A percentile compares a stretch with the other conserved stretches of the same genome.
These are phyloP conservation scores for Aspidiotus destructor DNA, from an alignment of 2,888 invertebrate species.

Conservation along the genomic window DNA sequence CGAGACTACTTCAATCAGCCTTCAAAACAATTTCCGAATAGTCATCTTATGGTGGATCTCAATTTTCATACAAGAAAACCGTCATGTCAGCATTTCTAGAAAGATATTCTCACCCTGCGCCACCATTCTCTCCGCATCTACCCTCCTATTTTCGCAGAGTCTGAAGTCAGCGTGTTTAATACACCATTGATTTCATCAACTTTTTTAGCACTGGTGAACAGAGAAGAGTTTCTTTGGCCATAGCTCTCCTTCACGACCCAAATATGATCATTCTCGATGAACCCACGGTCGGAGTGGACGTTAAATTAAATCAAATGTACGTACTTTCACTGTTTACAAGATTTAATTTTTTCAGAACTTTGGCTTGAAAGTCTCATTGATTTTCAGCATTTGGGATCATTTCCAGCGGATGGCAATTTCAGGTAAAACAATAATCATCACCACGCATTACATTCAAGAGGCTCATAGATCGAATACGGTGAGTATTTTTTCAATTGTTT, in stretches of 20 bases:
- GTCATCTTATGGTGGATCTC: too few relatives aligned
- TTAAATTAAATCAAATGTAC: slow-evolving; percentile 70
- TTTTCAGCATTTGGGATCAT: slow-evolving; percentile 34
- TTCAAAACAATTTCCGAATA: too few relatives aligned
- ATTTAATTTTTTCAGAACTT: not conserved
- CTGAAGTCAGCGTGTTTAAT: too few relatives aligned
- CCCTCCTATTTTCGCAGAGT: too few relatives aligned
- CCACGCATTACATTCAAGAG: slow-evolving; percentile 35
- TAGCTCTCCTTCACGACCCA: slow-evolving; percentile 78
- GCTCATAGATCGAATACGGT: slow-evolving; percentile 38
- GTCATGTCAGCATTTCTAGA: too few relatives aligned
- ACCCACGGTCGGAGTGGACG: slow-evolving; percentile 90
- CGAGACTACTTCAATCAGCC: too few relatives aligned
- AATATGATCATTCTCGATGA: slow-evolving; percentile 82
- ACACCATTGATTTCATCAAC: not conserved
- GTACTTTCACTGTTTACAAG: not conserved
- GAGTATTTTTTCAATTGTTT: slow-evolving; percentile 18
- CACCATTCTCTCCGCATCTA: too few relatives aligned
- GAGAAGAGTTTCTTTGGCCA: slow-evolving; percentile 77
- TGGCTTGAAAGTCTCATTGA: not conserved
- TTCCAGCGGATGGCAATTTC: slow-evolving; percentile 34
- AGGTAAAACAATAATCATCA: slow-evolving; percentile 32
- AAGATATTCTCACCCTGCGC: too few relatives aligned
- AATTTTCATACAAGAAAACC: too few relatives aligned
- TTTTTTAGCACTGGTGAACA: slow-evolving; percentile 66